These are phyloP conservation scores for Allolobophora icterica DNA, from an alignment of 2,888 invertebrate genomes.

Conservation along the genomic window DNA sequence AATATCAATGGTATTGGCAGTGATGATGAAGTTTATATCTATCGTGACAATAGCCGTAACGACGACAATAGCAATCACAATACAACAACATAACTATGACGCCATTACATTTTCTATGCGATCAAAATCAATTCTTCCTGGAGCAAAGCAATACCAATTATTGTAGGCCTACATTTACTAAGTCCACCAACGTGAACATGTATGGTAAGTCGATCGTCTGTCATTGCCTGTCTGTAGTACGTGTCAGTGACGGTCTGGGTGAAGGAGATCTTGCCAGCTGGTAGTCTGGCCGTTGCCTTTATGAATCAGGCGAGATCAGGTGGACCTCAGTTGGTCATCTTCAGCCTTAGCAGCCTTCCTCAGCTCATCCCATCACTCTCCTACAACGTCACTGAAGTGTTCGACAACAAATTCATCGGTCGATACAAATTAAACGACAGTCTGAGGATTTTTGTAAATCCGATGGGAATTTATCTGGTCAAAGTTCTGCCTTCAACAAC, in stretches of 20 bases:
- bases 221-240: not conserved
- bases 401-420: conserved; percentile 53
- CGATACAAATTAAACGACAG: conserved; percentile 46
- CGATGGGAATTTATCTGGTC: conserved; percentile 48
- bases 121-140: no score
- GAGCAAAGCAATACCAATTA: no score
- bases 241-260: conserved; percentile 81
- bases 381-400: conserved; percentile 58
- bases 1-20: not conserved
- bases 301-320: conserved; percentile 53
- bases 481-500: conserved; percentile 40
- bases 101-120: not conserved
- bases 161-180: no score
- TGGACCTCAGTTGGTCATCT: conserved; percentile 47
- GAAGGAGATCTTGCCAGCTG: conserved; percentile 65
- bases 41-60: no score
- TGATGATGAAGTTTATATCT: not conserved
- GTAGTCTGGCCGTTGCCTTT: conserved; percentile 57
- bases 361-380: conserved; percentile 46
- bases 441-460: conserved; percentile 46
- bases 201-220: not conserved
- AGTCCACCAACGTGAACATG: not conserved
- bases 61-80: not conserved
- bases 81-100: not conserved
- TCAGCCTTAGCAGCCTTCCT: conserved; percentile 49